phyloP scores from a whole-genome alignment of 2,888 invertebrate genomes.

The Lochmaea crataegi region DNA sequence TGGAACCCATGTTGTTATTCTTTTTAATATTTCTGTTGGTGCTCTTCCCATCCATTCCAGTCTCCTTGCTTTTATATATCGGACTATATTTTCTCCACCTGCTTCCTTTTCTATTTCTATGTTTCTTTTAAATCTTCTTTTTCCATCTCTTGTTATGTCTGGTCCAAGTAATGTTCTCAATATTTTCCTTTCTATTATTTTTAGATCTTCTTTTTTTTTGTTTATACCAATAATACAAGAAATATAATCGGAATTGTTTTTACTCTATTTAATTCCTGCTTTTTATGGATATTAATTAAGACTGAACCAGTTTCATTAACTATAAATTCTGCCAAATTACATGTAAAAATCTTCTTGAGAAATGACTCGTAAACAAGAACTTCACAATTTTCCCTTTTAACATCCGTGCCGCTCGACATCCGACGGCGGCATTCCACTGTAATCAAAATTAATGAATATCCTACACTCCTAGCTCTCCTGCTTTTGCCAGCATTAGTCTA shows the following conservation, averaged over 20 bases:
- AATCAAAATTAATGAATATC: constrained; percentile 33
- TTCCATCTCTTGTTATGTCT: too few relatives aligned
- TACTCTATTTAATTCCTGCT: neutral
- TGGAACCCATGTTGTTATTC: too few relatives aligned
- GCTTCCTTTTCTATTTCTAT: too few relatives aligned
- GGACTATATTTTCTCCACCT: too few relatives aligned
- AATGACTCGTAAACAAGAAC: constrained; percentile 25
- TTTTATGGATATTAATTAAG: neutral
- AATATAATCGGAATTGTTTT: neutral
- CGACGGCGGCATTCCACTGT: constrained; percentile 23
- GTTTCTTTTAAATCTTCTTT: too few relatives aligned
- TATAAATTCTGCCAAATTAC: constrained; percentile 17
- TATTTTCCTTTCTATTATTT: too few relatives aligned
- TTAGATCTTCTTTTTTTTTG: too few relatives aligned
- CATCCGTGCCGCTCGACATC: neutral
- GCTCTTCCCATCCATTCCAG: too few relatives aligned
- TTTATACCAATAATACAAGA: too few relatives aligned
- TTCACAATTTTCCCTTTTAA: constrained; percentile 7
- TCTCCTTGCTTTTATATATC: too few relatives aligned
- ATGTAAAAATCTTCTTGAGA: constrained; percentile 10
- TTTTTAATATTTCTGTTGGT: too few relatives aligned
- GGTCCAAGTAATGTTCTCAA: too few relatives aligned
- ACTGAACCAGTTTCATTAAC: neutral
- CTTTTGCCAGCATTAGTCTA: constrained; percentile 18
- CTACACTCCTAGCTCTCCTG: constrained; percentile 13